Base-by-base conservation (phyloP, 2,797 vertebrate genomes). In the Calcarius lapponicus region DNA sequence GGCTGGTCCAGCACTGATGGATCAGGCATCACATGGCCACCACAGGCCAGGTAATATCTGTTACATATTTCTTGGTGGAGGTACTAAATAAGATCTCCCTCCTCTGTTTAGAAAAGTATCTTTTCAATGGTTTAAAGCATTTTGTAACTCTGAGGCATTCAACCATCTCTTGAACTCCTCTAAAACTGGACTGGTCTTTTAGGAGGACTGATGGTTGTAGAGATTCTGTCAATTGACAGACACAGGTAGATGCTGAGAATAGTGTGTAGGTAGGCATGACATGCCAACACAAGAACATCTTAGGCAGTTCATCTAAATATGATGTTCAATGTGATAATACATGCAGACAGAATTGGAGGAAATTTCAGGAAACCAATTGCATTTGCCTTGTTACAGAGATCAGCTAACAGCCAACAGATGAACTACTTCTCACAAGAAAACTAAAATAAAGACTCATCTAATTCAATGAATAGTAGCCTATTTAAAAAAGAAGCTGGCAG, bases 41-140 rank as follows among this genome's bases (percentile, higher is more conserved):
- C 36, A 31, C 25, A 61, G 20, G 14, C 7, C 25, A 7, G 18
- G 34, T 90, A n/a, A 38, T 79, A 45, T 57, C 57, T 75, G 19
- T 53, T 21, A 45, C 5, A 2, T 20, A 7, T 36, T 15, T 92
- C 29, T 65, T 0, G 0, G 25, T n/a, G 18, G 10, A 75, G 9
- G 24, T n/a, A 50, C 36, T 64, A 69, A 54, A 17, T 47, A 76
- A 57, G 15, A 10, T 31, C 45, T 86, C 64, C 19, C 24, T 88
- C 29, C 10, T 84, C 42, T 69, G 6, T 69, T 72, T 53, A 53
- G 26, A 53, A 62, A 67, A 24, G 19, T 54, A 10, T 2, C 26
- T 67, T 91, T 85, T 60, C 16, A 81, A 25, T 57, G 28, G 5
- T 36, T 85, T 75, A 61, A 48, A 14, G 24, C 31, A 51, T 9